These are phyloP conservation scores for Nycticebus coucang DNA, from an alignment of 2,113 vertebrate genomes.

Conservation along the genomic window DNA sequence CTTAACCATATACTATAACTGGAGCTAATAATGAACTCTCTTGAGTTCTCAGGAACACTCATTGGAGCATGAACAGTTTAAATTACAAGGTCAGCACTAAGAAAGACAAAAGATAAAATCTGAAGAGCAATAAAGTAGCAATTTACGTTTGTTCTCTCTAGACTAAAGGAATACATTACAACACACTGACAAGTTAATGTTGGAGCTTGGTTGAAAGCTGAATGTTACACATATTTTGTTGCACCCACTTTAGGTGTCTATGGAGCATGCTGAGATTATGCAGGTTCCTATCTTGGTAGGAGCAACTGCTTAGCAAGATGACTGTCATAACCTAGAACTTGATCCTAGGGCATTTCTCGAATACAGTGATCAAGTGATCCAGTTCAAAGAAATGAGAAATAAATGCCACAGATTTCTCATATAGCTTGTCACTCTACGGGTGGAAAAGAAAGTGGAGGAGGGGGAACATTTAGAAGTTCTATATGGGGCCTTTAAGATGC, in stretches of 20 bases:
- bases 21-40: conserved; percentile 35
- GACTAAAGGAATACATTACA: neutral
- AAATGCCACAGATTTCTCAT: neutral
- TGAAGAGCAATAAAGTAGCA: conserved; percentile 45
- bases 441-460: neutral
- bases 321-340: neutral
- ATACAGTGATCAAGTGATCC: neutral
- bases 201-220: neutral
- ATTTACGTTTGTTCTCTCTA: conserved; percentile 48
- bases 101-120: conserved; percentile 38
- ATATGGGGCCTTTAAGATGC: neutral
- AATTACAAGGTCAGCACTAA: conserved; percentile 59
- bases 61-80: conserved; percentile 45
- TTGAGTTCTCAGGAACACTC: neutral
- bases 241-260: neutral
- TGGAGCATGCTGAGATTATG: neutral
- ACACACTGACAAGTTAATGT: conserved; percentile 23
- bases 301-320: neutral
- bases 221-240: neutral
- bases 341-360: neutral
- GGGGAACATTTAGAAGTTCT: neutral
- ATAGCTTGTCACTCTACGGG: neutral
- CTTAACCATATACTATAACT: neutral
- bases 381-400: neutral
- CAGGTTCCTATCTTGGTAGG: neutral